Evolutionary conservation across 2,113 vertebrate species (phyloP), one percentile per base, ranked within the genome.

Genomic region (Phylloscopus whistleri): DNA sequence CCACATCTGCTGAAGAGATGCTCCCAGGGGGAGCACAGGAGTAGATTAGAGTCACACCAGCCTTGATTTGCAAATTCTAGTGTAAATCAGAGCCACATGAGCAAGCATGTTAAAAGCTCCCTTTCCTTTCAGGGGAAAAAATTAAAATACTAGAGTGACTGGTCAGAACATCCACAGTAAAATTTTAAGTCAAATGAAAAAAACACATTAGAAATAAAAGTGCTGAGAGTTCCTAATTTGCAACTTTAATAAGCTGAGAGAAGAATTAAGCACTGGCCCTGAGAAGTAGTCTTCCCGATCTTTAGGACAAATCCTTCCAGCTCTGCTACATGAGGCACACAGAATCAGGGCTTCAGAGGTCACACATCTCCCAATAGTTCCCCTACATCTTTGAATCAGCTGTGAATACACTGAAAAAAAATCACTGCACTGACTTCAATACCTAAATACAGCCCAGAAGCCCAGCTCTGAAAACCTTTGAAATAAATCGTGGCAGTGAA

Each of bases 401-500:
- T 88, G 67, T 1, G 2, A 85, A 86, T 76, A 51, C 84, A 69
- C 52, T 46, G 35, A 6, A 49, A 58, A 51, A 67, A 88, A 62
- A 35, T 16, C 44, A 70, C 35, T 66, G 48, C 52, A 33, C 72
- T 78, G 85, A 91, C 90, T 96, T 96, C 93, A 96, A 95, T 93
- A 74, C 68, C 68, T 88, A 93, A 92, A 86, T 53, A 95, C 63
- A 82, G 82, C 68, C 82, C 39, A 58, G 75, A 90, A 91, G 48
- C 83, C 88, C 60, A 84, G 82, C 68, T 94, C 88, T 72, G 76
- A 81, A 90, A 90, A 94, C 48, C 90, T 95, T 95, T 95, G 96
- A 97, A 95, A 88, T 97, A 90, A 90, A 88, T 84, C 1, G 12
- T 56, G 89, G 83, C 85, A 73, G 79, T 96, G 92, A 93, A 96